These are phyloP conservation scores for Crypturellus tataupa DNA, from an alignment of 2,797 vertebrate species.

Conservation along the genomic window DNA sequence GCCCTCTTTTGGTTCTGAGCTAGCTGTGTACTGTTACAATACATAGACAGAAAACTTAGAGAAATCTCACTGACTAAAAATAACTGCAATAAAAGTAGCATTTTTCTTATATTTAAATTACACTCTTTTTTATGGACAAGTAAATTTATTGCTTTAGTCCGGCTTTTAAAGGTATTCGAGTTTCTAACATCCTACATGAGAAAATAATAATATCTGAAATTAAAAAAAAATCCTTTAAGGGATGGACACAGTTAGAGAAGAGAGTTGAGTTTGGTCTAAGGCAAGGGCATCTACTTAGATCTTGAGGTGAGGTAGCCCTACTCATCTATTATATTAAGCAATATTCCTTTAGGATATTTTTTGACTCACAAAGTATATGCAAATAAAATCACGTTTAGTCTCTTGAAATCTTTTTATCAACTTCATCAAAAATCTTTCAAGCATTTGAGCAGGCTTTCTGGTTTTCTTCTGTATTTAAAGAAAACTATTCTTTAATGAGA, in stretches of 20 bases:
- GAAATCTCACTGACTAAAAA: not conserved
- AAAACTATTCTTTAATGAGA: not conserved
- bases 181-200: not conserved
- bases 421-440: not conserved
- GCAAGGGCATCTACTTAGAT: not conserved
- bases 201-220: not conserved
- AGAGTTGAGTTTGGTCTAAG: not conserved
- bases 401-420: not conserved
- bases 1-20: not conserved
- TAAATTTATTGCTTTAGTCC: not conserved
- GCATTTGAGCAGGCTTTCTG: not conserved
- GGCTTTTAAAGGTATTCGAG: not conserved
- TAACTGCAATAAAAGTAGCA: not conserved
- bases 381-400: not conserved
- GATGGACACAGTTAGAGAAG: not conserved
- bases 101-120: constrained; percentile 10
- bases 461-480: not conserved
- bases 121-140: not conserved
- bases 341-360: not conserved
- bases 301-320: not conserved
- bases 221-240: not conserved
- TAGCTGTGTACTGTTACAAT: not conserved
- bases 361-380: not conserved
- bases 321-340: not conserved
- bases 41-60: not conserved